Conservation (phyloP, 2,888 invertebrate species). For the Capitulum mitella region DNA sequence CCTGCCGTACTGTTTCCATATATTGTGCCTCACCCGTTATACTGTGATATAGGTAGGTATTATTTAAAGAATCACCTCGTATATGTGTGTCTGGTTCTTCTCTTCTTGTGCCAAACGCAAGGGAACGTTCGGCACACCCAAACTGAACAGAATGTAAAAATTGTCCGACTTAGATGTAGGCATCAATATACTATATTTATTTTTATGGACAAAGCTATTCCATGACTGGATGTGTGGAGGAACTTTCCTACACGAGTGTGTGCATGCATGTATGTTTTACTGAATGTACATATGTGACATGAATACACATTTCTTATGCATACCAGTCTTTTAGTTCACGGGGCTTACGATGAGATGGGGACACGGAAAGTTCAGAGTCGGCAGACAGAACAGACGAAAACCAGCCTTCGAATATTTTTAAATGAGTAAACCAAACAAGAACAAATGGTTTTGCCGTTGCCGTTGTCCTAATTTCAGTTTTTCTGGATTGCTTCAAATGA, state of each 20-base stretch:
- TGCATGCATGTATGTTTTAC: background rate
- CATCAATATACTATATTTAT: conserved; percentile 1
- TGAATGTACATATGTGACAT: conserved; percentile 7
- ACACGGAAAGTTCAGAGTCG: no score
- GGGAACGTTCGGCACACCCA: background rate
- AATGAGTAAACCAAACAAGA: no score
- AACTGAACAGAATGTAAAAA: background rate
- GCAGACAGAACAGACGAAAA: no score
- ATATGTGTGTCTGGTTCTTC: background rate
- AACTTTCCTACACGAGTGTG: background rate
- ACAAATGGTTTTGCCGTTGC: no score
- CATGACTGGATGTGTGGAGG: background rate
- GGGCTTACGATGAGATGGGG: no score
- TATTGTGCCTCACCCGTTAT: background rate
- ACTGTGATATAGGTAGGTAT: conserved; percentile 24
- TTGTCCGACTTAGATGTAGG: background rate
- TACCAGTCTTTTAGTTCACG: no score
- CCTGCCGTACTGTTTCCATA: background rate
- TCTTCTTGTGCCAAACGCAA: background rate
- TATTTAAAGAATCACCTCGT: background rate
- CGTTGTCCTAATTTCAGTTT: no score
- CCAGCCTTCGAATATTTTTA: no score
- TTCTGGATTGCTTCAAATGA: no score
- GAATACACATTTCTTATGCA: conserved; percentile 6
- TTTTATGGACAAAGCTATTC: background rate